Conservation (phyloP, 2,888 invertebrate species). For the Phragmatobia fuliginosa region DNA sequence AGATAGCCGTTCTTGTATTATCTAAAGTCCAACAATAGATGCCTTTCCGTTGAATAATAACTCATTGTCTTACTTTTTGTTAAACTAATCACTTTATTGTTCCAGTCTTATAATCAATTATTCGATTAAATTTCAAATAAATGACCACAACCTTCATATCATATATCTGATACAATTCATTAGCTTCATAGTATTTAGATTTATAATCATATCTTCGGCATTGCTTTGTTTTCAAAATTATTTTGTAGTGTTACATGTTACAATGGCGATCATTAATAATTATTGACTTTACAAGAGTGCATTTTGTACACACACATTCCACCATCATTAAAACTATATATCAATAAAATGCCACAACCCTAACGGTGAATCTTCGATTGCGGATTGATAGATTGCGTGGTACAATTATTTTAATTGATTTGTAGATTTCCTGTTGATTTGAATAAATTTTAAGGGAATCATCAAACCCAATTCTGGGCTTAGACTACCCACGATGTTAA, state of each 20-base stretch:
- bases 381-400: conserved; percentile 49
- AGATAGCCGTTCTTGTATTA: conserved; percentile 70
- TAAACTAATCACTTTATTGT: conserved; percentile 86
- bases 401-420: conserved; percentile 54
- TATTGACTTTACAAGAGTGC: conserved; percentile 46
- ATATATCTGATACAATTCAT: conserved; percentile 75
- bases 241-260: conserved; percentile 53
- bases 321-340: conserved; percentile 27
- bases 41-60: conserved; percentile 82
- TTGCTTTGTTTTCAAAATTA: conserved; percentile 59
- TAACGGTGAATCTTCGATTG: conserved; percentile 33
- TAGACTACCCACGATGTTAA: conserved; percentile 77
- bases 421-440: conserved; percentile 39
- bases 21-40: conserved; percentile 77
- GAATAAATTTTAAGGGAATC: conserved; percentile 39
- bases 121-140: conserved; percentile 83
- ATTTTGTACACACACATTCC: conserved; percentile 23
- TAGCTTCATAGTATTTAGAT: conserved; percentile 65
- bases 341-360: conserved; percentile 35
- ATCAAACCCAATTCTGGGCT: conserved; percentile 45
- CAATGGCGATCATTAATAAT: conserved; percentile 58
- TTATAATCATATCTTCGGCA: conserved; percentile 59
- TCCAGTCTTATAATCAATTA: conserved; percentile 85
- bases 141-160: conserved; percentile 75
- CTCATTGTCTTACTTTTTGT: conserved; percentile 86